These are phyloP conservation scores for Drosophila koepferae DNA, from an alignment of 2,888 invertebrate species.

Conservation along the genomic window DNA sequence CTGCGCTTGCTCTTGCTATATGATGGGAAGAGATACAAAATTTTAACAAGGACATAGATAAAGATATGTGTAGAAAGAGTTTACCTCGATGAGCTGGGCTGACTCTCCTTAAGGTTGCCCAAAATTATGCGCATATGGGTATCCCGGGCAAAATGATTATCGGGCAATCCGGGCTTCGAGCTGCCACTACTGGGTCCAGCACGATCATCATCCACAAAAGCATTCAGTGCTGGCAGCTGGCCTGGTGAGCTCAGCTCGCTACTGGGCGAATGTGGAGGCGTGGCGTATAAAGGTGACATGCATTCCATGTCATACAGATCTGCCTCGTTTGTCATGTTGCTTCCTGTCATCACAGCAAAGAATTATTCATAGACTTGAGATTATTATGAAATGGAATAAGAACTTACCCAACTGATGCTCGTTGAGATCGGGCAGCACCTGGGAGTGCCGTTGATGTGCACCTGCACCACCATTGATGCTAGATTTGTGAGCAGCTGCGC, in stretches of 20 bases:
- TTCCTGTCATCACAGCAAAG: slow-evolving; percentile 43
- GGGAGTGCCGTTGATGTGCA: slow-evolving; percentile 83
- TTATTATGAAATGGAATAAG: background rate
- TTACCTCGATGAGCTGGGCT: slow-evolving; percentile 84
- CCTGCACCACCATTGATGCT: slow-evolving; percentile 69
- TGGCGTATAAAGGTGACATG: slow-evolving; percentile 91
- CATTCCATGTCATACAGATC: slow-evolving; percentile 85
- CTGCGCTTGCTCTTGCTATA: slow-evolving; percentile 89
- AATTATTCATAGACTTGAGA: background rate
- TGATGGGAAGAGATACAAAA: background rate
- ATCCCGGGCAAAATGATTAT: slow-evolving; percentile 94
- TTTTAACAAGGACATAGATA: background rate
- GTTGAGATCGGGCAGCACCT: slow-evolving; percentile 84
- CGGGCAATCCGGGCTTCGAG: slow-evolving; percentile 86
- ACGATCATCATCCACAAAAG: slow-evolving; percentile 84
- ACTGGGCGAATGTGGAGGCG: slow-evolving; percentile 91
- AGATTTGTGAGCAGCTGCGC: slow-evolving; percentile 56
- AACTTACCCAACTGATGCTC: slow-evolving; percentile 84
- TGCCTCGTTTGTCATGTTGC: slow-evolving; percentile 83
- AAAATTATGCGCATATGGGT: slow-evolving; percentile 96
- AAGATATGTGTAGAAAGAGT: background rate
- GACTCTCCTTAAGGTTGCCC: slow-evolving; percentile 86
- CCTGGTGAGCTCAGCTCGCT: slow-evolving; percentile 87
- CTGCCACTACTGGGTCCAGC: slow-evolving; percentile 71
- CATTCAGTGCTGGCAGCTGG: slow-evolving; percentile 83